Evolutionary conservation across 2,113 vertebrate species (phyloP).

Genomic region (Sardina pilchardus): DNA sequence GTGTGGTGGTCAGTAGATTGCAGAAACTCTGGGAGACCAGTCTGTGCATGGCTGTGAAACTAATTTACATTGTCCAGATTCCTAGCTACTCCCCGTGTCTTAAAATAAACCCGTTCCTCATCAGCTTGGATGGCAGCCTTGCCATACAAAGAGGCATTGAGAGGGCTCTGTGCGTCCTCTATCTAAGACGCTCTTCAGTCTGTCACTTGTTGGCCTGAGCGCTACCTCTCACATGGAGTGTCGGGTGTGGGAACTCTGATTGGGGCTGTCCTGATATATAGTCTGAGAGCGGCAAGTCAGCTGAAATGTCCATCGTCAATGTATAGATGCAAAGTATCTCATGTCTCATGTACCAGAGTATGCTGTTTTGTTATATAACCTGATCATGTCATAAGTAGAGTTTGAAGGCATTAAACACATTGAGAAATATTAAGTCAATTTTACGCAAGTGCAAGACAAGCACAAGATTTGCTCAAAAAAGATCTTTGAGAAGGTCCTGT

Average conservation of each 20-base stretch:
- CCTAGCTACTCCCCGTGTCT: slow-evolving; percentile 47
- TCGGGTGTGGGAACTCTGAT: neutral
- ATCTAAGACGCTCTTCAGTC: slow-evolving; percentile 13
- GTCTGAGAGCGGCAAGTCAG: neutral
- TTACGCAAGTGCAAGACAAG: neutral
- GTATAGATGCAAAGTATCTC: neutral
- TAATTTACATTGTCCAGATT: slow-evolving; percentile 62
- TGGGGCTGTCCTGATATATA: neutral
- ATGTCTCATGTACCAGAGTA: neutral
- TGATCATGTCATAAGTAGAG: neutral
- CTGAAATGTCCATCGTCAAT: neutral
- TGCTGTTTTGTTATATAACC: neutral
- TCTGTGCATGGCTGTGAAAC: slow-evolving; percentile 56
- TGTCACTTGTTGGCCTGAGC: neutral
- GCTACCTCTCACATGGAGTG: neutral
- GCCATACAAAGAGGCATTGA: slow-evolving; percentile 29
- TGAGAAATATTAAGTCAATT: neutral
- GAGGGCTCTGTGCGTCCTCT: slow-evolving; percentile 20
- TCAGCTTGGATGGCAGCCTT: slow-evolving; percentile 34
- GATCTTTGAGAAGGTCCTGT: neutral
- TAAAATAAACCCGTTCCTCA: slow-evolving; percentile 67
- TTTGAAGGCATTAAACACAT: neutral
- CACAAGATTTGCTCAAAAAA: neutral
- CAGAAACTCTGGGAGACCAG: slow-evolving; percentile 49
- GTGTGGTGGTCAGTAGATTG: slow-evolving; percentile 19